Evolutionary conservation across 92 coral and sea anemone species (phyloP), one percentile per base, ranked within the genome.

Genomic region (Umimayanthus chanpuru): DNA sequence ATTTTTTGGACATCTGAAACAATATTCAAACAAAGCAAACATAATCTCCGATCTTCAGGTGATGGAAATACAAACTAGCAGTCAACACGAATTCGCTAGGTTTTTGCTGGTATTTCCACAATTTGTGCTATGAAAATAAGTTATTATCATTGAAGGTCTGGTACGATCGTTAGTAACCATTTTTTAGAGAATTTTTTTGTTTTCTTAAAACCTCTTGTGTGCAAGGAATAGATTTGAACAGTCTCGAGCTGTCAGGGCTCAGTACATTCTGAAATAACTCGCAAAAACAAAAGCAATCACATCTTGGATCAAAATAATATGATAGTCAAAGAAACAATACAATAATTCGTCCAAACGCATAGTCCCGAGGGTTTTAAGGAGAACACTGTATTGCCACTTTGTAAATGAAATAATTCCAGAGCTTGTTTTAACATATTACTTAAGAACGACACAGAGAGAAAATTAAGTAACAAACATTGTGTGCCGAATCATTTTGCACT

Each of bases 1-100:
- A 44, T 70, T 70, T 83, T 70, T 18, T 68, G 44, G 30, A 70
- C 40, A 73, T 23, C 30, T 68, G 21, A 29, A 68, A 70, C 26
- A 43, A 68, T 47, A 26, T 53, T 56, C 32, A 40, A 82, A 67
- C 61, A 64, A 81, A 43, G 68, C 77, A 36, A 75, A 75, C 79
- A 36, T 38, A 18, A 36, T 39, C 23, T 43, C 4, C 76, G 36
- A 18, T 21, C 23, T 15, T n/a, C 20, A 58, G 6, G 30, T 38
- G 29, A 18, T 36, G 25, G 21, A 49, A 26, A 39, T 56, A 58
- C 44, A 81, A 81, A 61, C 36, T 65, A 40, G 25, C 73, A 68
- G 75, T 81, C 40, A 49, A 78, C 66, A 25, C 23, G 20, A 78
- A 77, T 40, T 76, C 6, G 49, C 28, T n/a, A 9, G 41, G 14